These are phyloP conservation scores for Pterocles gutturalis DNA, from an alignment of 2,113 vertebrate species.

Conservation along the genomic window DNA sequence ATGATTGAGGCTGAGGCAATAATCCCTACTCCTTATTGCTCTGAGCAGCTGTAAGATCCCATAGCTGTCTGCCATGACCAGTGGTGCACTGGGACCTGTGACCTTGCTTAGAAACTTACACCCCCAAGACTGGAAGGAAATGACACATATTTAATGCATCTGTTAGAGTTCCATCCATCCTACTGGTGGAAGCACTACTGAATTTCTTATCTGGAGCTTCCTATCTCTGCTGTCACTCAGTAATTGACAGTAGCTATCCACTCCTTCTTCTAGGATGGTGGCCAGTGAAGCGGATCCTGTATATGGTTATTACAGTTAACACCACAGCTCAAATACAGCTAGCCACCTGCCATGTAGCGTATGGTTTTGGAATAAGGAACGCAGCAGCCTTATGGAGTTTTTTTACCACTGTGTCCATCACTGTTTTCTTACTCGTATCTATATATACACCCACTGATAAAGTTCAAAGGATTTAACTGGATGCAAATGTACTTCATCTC, in stretches of 20 bases:
- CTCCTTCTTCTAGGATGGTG: neutral
- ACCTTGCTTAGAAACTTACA: neutral
- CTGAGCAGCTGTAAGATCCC: neutral
- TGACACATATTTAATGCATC: neutral
- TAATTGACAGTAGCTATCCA: neutral
- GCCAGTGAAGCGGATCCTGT: neutral
- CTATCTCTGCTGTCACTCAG: neutral
- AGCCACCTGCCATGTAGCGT: rapidly evolving
- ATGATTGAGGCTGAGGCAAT: neutral
- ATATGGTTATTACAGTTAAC: neutral
- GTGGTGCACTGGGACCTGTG: neutral
- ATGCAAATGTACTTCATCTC: neutral
- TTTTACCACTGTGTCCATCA: neutral
- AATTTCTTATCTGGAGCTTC: neutral
- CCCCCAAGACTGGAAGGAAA: neutral
- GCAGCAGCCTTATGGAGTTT: neutral
- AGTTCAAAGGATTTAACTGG: neutral
- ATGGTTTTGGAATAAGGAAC: neutral
- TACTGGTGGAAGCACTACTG: neutral
- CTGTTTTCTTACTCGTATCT: neutral
- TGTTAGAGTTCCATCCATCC: neutral
- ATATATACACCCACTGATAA: neutral
- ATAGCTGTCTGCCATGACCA: neutral
- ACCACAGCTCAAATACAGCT: neutral
- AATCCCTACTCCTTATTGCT: neutral